phyloP scores from a whole-genome alignment of 2,888 invertebrate species.

The Morpho achilles region DNA sequence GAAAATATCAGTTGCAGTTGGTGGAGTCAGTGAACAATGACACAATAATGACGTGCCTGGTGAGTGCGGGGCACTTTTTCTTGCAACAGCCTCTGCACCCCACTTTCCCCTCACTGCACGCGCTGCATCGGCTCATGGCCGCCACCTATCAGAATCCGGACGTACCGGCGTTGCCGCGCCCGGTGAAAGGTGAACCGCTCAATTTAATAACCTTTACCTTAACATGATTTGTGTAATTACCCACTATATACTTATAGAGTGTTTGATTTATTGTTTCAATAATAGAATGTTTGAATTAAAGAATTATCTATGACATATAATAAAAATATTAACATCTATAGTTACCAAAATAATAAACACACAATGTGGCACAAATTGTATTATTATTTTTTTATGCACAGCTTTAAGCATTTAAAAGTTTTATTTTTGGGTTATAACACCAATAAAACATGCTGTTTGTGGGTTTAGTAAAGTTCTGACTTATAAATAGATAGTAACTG shows the following conservation, averaged over 20 bases:
- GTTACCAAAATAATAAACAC: too few relatives aligned
- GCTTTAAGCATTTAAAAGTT: too few relatives aligned
- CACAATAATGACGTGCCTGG: conserved; percentile 91
- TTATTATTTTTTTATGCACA: too few relatives aligned
- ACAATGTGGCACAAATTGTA: too few relatives aligned
- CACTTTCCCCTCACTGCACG: conserved; percentile 89
- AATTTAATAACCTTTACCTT: conserved; percentile 12
- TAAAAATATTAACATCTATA: too few relatives aligned
- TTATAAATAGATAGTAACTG: too few relatives aligned
- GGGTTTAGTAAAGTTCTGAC: too few relatives aligned
- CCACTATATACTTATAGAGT: not conserved
- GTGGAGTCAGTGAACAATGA: conserved; percentile 96
- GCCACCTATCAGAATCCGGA: conserved; percentile 87
- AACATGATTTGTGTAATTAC: conserved; percentile 3
- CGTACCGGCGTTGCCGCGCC: conserved; percentile 89
- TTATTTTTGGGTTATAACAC: too few relatives aligned
- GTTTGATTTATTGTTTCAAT: too few relatives aligned
- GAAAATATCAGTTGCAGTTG: conserved; percentile 80
- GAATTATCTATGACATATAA: too few relatives aligned
- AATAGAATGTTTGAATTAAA: too few relatives aligned
- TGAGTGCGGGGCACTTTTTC: conserved; percentile 93
- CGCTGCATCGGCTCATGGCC: conserved; percentile 90
- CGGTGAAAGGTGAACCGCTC: conserved; percentile 82
- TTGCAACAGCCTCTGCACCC: conserved; percentile 98
- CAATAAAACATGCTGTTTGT: too few relatives aligned